Evolutionary conservation across 2,113 vertebrate species (phyloP), one percentile per base, ranked within the genome.

Genomic region (Ctenodactylus gundi): DNA sequence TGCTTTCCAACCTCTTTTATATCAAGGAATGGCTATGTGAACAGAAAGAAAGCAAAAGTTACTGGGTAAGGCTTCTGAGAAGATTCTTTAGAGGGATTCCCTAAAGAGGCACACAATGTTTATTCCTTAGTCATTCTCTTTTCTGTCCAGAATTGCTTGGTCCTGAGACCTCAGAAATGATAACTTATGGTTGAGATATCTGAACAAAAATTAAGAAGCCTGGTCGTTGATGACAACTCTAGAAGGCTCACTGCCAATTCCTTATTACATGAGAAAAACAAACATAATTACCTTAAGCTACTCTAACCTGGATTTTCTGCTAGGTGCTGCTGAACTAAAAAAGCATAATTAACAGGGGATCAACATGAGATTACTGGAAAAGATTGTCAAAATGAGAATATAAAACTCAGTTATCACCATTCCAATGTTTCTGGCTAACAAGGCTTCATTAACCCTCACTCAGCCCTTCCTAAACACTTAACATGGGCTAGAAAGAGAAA

Each of bases 331-430:
- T 41, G 75, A 87, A 90, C 53, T 58, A 21, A 27, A 77, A 62
- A 85, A 67, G 25, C 11, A 31, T 73, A 60, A 94, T 94, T 88
- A 93, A 93, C 39, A 57, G 93, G 57, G 29, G 12, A 86, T 77
- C 87, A 60, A 60, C 64, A 58, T 8, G 65, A 67, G 44, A 75
- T 23, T 4, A 55, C 80, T 68, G 29, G 49, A 49, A 93, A 95
- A 68, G 39, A 55, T 3, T 88, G 41, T 94, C 67, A 65, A 60
- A 76, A 78, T 39, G 51, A 91, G 64, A 87, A 9, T 11, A 51
- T 57, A 31, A 65, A 83, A 20, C 6, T 62, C 27, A 62, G 34
- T 44, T n/a, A 73, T 51, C 62, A n/a, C 64, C 31, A 7, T 12
- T 34, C 85, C 75, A 70, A 75, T 89, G 73, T 34, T 6, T 17